Evolutionary conservation across 2,888 invertebrate genomes (phyloP), one percentile per base, ranked within the genome.

Genomic region (Erannis defoliaria): DNA sequence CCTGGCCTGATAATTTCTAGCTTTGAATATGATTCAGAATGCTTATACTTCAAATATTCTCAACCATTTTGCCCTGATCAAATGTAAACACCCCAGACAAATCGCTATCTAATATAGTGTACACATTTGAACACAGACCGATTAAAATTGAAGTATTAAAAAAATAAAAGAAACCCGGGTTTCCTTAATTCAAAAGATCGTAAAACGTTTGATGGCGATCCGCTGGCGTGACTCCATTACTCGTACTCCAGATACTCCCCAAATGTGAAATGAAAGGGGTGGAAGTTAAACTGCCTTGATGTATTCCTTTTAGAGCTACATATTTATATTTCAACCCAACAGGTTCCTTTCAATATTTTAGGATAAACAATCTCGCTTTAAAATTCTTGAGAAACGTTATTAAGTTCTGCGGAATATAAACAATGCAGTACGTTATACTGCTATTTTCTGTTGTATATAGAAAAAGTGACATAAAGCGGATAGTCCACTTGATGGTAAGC

Each of bases 181-280:
- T 45, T 54, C 16, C 29, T 46, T 33, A 46, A 48, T 45, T 46
- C 31, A 53, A 59, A 40, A 35, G 29, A 43, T 57, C 57, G 50
- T 57, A 57, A 57, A 57, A 29, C 26, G 35, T 49, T 57, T 51
- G 42, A 57, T 51, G 57, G 57, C 37, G 18, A 45, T 45, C 43
- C 50, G 33, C 43, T 37, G 50, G 43, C 45, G 43, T 37, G 49
- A 50, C 23, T 49, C 49, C 35, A 21, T 38, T 43, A 46, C 46
- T 31, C 18, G 29, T 31, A 16, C 23, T 49, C 29, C 57, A 23
- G 29, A 43, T 45, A 35, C 9, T 14, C 18, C 16, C 19, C 43
- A 8, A 51, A 50, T 23, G 33, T 51, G 23, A 57, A 50, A 50
- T 26, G n/a, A 50, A 50, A 46, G 46, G 43, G 46, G 46, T 31